Evolutionary conservation across 2,113 vertebrate genomes (phyloP), one percentile per base, ranked within the genome.

Genomic region (Nycticebus coucang): DNA sequence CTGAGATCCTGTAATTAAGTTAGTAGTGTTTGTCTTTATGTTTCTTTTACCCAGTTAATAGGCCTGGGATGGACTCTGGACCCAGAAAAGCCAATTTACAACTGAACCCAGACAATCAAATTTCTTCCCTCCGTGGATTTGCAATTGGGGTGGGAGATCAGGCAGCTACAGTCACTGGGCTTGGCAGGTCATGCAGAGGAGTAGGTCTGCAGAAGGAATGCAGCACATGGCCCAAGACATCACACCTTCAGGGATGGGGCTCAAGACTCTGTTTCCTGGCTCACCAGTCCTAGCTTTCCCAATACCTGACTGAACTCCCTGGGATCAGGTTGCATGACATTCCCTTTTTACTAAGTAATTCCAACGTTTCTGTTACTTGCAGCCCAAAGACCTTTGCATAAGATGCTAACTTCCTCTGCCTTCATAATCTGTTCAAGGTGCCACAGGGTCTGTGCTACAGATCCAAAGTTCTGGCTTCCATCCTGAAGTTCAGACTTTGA

Each of bases 401-500:
- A 78, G n/a, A 80, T 83, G 26, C 8, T 62, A 15, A 93, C 6
- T 77, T 93, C 68, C 50, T 94, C 75, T 81, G 53, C 66, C 28
- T 87, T 71, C 26, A 77, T 18, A 21, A 64, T 5, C 92, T 88
- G 35, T 45, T 35, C 75, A 64, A 83, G 59, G 26, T 75, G 50
- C 35, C 84, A 87, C 64, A 74, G 7, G 75, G 35, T 19, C n/a
- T 83, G 21, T 78, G 66, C 50, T 41, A 78, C 22, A 91, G 24
- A 91, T 37, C 18, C 28, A 78, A 45, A 75, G 21, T 45, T 95
- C 82, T 82, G 33, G 71, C n/a, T 96, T 92, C 75, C 50, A 85
- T 37, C 72, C 75, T 79, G 57, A 72, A 97, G 53, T 91, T 89
- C 66, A 93, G 80, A 84, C n/a, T 33, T 92, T 94, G 45, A 85